Evolutionary conservation across 2,888 invertebrate species (phyloP).

Genomic region (Metacarcinus magister): DNA sequence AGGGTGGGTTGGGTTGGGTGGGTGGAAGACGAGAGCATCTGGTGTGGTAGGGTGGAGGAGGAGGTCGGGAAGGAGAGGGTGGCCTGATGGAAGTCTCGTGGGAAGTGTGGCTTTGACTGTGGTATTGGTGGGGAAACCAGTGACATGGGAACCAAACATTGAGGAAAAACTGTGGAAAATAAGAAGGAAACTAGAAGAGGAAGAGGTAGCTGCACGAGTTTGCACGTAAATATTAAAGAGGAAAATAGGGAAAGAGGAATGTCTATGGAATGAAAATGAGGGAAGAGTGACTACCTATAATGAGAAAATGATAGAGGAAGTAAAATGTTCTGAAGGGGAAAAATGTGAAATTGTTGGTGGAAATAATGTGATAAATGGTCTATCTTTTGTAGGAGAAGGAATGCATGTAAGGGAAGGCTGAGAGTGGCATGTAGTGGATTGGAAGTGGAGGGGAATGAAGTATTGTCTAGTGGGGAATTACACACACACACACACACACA

Average conservation of each 20-base stretch:
- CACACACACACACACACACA: slow-evolving; percentile 54
- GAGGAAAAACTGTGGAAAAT: background rate
- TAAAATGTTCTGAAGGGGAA: background rate
- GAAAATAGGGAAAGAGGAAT: background rate
- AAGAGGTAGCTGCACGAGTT: too few species aligned
- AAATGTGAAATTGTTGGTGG: background rate
- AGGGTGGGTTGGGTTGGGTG: too few species aligned
- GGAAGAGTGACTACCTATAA: background rate
- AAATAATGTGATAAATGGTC: background rate
- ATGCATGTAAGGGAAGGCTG: background rate
- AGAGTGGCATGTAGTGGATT: background rate
- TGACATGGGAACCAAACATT: background rate
- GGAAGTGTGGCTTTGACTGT: background rate
- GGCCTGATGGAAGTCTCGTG: background rate
- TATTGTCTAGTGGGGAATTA: background rate
- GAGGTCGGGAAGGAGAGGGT: background rate
- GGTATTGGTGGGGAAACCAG: background rate
- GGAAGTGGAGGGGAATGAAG: background rate
- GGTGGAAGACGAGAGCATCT: background rate
- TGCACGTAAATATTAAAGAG: background rate
- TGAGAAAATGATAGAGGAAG: background rate
- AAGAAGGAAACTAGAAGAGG: background rate
- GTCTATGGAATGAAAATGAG: background rate
- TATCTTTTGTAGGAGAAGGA: background rate
- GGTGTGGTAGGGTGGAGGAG: background rate